Evolutionary conservation across 2,797 vertebrate species (phyloP), one percentile per base, ranked within the genome.

Genomic region (Peromyscus nudipes): DNA sequence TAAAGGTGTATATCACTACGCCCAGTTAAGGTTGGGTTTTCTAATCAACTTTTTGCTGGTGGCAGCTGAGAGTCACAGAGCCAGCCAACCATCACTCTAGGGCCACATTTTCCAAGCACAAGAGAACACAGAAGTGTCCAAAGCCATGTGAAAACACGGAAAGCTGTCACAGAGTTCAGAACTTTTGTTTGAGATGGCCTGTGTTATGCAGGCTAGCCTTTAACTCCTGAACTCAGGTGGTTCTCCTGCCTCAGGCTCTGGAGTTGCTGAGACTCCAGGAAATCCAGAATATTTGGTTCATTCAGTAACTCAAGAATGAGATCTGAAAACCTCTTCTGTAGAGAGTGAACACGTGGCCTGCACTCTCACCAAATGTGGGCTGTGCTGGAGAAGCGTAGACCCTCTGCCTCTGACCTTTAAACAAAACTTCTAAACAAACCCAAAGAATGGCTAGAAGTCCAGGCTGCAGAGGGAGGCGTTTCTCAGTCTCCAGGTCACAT

Each of bases 401-500:
- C 79, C 77, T 71, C 83, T 60, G 91, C 81, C n/a, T 89, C 88
- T 95, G 87, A 95, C 94, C 84, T 98, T 95, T 97, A 87, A 94
- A 92, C 55, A 85, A 84, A 94, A 93, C 62, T 92, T 64, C 71
- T 34, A 82, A 89, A 88, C 27, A 77, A 80, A n/a, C 87, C 89
- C 34, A 77, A 77, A 90, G 95, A 93, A 89, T 62, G 90, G 97
- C 82, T 69, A 89, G 88, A 71, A 67, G 75, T 76, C 79, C 52
- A 89, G 19, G 17, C 46, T n/a, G 60, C 75, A 86, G 65, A 96
- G 91, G 19, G 25, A 85, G 96, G 85, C 92, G 17, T 62, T 96
- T 95, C 96, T 95, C 97, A 82, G 85, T 73, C 83, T 93, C 77
- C 37, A 64, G 83, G 96, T 97, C 98, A 97, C 97, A 97, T 95